Conservation (phyloP, 37 sponge, comb jelly and placozoan species). For the Spongilla lacustris region DNA sequence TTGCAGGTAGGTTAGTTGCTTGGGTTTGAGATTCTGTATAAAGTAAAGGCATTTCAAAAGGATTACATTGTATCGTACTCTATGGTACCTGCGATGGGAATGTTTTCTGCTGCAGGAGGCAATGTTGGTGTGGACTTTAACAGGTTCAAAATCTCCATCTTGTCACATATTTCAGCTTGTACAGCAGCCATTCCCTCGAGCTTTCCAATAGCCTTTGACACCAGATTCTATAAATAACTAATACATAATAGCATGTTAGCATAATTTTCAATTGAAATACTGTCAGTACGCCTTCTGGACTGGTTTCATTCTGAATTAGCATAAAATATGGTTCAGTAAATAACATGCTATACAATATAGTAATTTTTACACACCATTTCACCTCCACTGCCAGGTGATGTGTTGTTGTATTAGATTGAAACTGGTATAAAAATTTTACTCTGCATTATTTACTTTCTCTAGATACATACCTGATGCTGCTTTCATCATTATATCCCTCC, state of each 20-base stretch:
- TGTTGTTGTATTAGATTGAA: neutral
- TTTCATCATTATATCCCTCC: neutral
- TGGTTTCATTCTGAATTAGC: neutral
- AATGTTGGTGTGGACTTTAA: neutral
- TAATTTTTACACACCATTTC: neutral
- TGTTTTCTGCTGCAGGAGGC: no score
- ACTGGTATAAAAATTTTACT: neutral
- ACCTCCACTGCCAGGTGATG: neutral
- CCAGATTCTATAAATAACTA: neutral
- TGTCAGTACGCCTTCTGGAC: neutral
- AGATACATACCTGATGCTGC: constrained; percentile 1
- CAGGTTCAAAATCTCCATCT: neutral
- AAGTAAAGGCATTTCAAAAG: no score
- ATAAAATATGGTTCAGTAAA: neutral
- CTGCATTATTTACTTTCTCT: neutral
- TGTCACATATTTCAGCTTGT: neutral
- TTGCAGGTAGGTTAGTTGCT: neutral
- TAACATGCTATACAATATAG: neutral
- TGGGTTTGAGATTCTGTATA: neutral
- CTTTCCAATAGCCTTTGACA: neutral
- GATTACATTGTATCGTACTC: no score
- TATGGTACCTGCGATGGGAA: no score
- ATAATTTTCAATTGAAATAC: neutral
- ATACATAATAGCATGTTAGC: neutral
- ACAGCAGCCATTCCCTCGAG: neutral